Percentiles rank a stretch among this genome's conserved stretches.
Evolutionary conservation across 2,888 invertebrate species (phyloP).

Genomic region (Creontiades dilutus): DNA sequence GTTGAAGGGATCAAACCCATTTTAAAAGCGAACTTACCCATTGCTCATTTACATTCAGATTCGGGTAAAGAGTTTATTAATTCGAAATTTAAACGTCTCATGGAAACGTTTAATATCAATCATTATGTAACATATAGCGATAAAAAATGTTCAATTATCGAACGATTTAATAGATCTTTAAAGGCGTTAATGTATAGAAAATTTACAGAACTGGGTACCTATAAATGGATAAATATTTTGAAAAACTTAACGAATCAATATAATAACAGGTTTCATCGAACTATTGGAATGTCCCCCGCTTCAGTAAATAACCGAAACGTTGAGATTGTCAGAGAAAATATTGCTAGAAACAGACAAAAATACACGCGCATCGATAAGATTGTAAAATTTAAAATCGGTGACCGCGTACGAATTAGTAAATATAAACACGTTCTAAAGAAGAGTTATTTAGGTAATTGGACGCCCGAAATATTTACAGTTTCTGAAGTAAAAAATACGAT

Average conservation of each 20-base stretch:
- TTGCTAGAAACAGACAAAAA: slow-evolving; percentile 21
- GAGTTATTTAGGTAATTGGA: not conserved
- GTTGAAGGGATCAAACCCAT: not conserved
- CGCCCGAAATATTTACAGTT: not conserved
- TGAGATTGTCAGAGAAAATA: not conserved
- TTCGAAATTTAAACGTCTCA: not conserved
- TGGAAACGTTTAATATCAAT: not conserved
- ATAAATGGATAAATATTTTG: too few relatives aligned
- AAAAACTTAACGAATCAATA: not conserved
- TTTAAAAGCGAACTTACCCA: not conserved
- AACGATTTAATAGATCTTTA: not conserved
- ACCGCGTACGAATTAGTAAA: not conserved
- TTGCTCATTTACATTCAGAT: not conserved
- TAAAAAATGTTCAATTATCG: not conserved
- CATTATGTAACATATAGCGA: slow-evolving; percentile 10
- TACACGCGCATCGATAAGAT: not conserved
- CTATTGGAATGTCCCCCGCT: not conserved
- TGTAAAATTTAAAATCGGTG: not conserved
- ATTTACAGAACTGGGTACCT: not conserved
- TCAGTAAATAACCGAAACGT: not conserved
- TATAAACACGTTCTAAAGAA: not conserved
- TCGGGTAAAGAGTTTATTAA: not conserved
- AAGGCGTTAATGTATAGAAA: slow-evolving; percentile 13
- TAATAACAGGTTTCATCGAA: not conserved
- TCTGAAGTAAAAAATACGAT: not conserved